Evolutionary conservation across 2,888 invertebrate species (phyloP).

Genomic region (Trypoxylon attenuatum): DNA sequence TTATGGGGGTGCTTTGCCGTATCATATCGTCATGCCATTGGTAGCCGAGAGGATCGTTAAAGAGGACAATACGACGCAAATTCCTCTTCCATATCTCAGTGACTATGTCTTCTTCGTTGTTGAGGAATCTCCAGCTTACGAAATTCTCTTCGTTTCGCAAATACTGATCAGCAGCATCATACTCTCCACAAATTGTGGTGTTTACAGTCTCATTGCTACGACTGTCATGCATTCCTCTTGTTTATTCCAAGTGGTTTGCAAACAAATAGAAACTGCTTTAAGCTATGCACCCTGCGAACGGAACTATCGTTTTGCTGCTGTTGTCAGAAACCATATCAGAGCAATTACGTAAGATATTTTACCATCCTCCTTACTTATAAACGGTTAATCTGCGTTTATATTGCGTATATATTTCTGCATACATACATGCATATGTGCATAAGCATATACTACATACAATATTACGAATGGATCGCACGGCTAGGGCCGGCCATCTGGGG

Average conservation of each 20-base stretch:
- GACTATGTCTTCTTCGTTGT: slow-evolving; percentile 57
- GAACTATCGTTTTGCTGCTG: neutral
- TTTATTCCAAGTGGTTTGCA: slow-evolving; percentile 37
- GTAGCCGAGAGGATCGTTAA: slow-evolving; percentile 39
- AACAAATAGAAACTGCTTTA: slow-evolving; percentile 21
- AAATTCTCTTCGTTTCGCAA: slow-evolving; percentile 54
- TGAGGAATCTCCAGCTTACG: slow-evolving; percentile 52
- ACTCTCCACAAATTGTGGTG: slow-evolving; percentile 50
- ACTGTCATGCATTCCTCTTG: slow-evolving; percentile 61
- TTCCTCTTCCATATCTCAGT: slow-evolving; percentile 56
- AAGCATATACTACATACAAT: neutral
- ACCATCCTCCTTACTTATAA: neutral
- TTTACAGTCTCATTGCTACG: slow-evolving; percentile 56
- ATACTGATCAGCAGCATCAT: slow-evolving; percentile 53
- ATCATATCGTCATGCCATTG: slow-evolving; percentile 64
- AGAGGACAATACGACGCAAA: slow-evolving; percentile 47
- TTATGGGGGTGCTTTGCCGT: slow-evolving; percentile 67
- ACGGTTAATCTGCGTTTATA: neutral
- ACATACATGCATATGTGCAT: no score
- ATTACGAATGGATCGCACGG: no score
- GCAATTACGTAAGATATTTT: slow-evolving; percentile 34
- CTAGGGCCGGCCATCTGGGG: no score
- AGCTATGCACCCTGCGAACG: neutral
- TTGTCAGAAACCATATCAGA: slow-evolving; percentile 30
- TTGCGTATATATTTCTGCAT: neutral